Conservation (phyloP, 2,797 vertebrate genomes). For the Chrosomus eos region DNA sequence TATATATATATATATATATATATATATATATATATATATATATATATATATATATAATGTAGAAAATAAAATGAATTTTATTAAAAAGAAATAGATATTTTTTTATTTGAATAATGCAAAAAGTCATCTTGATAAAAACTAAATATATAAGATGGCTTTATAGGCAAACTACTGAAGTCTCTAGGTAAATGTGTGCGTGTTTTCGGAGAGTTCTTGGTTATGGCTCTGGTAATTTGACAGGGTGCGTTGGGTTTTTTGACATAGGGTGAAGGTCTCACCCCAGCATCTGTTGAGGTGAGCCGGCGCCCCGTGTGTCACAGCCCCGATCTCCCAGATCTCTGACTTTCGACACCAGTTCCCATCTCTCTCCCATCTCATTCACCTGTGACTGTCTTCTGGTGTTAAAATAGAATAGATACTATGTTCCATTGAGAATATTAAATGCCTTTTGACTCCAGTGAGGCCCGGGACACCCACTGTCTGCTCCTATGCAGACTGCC, state of each 20-base stretch:
- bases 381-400: constrained; percentile 11
- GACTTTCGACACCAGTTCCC: constrained; percentile 60
- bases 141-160: too few species aligned
- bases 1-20: background rate
- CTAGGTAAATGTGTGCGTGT: background rate
- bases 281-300: constrained; percentile 32
- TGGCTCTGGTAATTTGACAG: constrained; percentile 20
- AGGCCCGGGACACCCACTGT: constrained; percentile 53
- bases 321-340: constrained; percentile 31
- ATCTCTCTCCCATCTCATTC: constrained; percentile 57
- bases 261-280: constrained; percentile 28
- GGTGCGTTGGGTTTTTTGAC: constrained; percentile 5
- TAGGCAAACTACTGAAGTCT: background rate
- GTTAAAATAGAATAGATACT: constrained; percentile 3
- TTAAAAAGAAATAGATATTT: too few species aligned
- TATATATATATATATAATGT: background rate
- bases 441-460: constrained; percentile 50
- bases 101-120: too few species aligned
- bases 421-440: constrained; percentile 16
- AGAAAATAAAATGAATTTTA: too few species aligned
- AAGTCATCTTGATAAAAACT: too few species aligned
- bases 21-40: background rate
- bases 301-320: background rate
- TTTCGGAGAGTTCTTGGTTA: background rate
- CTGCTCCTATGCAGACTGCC: constrained; percentile 34